Evolutionary conservation across 1,140 invertebrate genomes (phyloP).

Genomic region (Sinella curviseta): DNA sequence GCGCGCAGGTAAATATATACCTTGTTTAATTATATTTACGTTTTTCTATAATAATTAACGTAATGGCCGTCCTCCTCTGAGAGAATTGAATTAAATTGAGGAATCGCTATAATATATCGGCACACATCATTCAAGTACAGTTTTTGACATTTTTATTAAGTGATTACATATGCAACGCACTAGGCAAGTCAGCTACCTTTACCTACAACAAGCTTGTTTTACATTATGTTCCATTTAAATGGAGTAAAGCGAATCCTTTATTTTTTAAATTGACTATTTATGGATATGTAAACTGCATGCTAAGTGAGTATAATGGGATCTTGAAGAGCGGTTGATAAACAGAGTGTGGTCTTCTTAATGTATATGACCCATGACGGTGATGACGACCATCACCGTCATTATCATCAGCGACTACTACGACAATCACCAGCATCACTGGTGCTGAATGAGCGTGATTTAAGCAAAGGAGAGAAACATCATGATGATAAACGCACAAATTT

Average conservation of each 20-base stretch:
- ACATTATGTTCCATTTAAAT: neutral
- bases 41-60: neutral
- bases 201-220: neutral
- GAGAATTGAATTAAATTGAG: neutral
- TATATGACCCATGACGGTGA: neutral
- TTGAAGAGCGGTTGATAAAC: slow-evolving; percentile 18
- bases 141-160: neutral
- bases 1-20: no score
- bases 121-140: neutral
- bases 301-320: slow-evolving; percentile 41
- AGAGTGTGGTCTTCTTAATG: slow-evolving; percentile 15
- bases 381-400: neutral
- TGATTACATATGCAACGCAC: no score
- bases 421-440: no score
- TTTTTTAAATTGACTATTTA: slow-evolving; percentile 38
- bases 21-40: neutral
- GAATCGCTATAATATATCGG: neutral
- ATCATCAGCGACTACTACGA: neutral
- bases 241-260: neutral
- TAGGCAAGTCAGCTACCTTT: no score
- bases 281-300: slow-evolving; percentile 35
- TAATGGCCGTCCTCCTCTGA: neutral
- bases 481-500: slow-evolving; percentile 3
- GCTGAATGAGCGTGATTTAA: no score
- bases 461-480: neutral